Conservation (phyloP, 2,888 invertebrate genomes). For the Cantharis flavilabris region DNA sequence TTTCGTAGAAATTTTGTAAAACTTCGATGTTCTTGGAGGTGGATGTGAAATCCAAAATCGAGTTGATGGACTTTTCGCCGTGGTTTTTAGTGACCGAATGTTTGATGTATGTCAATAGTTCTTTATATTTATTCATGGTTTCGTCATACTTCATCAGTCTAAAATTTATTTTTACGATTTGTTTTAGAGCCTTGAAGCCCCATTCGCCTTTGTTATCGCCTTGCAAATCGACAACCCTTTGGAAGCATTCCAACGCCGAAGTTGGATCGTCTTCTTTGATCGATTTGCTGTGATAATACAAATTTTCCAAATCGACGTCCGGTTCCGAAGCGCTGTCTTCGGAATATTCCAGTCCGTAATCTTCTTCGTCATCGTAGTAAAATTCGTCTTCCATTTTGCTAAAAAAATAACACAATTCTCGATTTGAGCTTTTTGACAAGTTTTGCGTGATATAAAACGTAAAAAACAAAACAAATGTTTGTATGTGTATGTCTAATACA, state of each 20-base stretch:
- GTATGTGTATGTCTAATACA: not conserved
- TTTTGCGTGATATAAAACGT: not conserved
- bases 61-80: constrained; percentile 99
- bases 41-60: constrained; percentile 97
- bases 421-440: not conserved
- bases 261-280: constrained; percentile 93
- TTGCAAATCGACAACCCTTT: constrained; percentile 95
- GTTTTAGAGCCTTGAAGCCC: constrained; percentile 99
- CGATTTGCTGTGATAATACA: constrained; percentile 98
- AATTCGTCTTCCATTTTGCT: constrained; percentile 76
- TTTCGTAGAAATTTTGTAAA: constrained; percentile 97
- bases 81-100: constrained; percentile 98
- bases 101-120: constrained; percentile 94
- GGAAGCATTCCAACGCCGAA: constrained; percentile 88
- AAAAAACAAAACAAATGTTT: not conserved
- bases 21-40: constrained; percentile 86
- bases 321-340: constrained; percentile 99
- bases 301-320: constrained; percentile 98
- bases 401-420: not conserved
- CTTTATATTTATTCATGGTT: constrained; percentile 72
- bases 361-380: constrained; percentile 93
- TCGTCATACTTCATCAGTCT: constrained; percentile 82
- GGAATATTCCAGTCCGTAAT: constrained; percentile 97
- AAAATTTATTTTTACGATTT: constrained; percentile 99
- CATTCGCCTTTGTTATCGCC: constrained; percentile 97